Evolutionary conservation across 2,797 vertebrate genomes (phyloP).

Genomic region (Acridotheres tristis): DNA sequence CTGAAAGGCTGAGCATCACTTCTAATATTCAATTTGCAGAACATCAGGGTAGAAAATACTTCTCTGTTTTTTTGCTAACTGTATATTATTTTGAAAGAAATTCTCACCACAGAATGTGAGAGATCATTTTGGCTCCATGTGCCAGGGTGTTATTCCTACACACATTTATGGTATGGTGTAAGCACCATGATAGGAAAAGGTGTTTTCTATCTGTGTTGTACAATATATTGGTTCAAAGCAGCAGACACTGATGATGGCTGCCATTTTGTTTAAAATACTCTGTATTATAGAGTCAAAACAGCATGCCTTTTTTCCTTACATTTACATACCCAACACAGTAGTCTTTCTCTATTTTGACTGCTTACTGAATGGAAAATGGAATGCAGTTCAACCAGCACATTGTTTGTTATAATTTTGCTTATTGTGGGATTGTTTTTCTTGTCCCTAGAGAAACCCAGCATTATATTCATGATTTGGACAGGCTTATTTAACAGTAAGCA

Average conservation of each 20-base stretch:
- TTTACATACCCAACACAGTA: background rate
- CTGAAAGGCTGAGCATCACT: slow-evolving; percentile 44
- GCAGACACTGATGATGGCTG: background rate
- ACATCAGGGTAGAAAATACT: slow-evolving; percentile 15
- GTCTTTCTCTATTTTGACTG: background rate
- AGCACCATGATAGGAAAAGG: background rate
- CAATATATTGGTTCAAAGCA: background rate
- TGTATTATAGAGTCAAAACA: background rate
- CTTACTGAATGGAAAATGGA: background rate
- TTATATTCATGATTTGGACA: background rate
- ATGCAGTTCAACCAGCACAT: background rate
- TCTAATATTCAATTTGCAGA: slow-evolving; percentile 48
- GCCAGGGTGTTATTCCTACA: background rate
- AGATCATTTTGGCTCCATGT: background rate
- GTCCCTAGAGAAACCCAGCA: background rate
- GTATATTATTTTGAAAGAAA: background rate
- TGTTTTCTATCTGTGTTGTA: background rate
- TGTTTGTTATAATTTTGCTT: background rate
- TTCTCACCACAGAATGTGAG: background rate
- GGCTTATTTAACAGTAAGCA: background rate
- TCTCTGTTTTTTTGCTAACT: background rate
- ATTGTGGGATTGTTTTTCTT: background rate
- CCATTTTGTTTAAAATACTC: background rate
- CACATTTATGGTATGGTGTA: background rate
- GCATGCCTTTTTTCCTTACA: background rate